Base-by-base conservation (phyloP, 92 coral and sea anemone species). In the Montipora capitata region DNA sequence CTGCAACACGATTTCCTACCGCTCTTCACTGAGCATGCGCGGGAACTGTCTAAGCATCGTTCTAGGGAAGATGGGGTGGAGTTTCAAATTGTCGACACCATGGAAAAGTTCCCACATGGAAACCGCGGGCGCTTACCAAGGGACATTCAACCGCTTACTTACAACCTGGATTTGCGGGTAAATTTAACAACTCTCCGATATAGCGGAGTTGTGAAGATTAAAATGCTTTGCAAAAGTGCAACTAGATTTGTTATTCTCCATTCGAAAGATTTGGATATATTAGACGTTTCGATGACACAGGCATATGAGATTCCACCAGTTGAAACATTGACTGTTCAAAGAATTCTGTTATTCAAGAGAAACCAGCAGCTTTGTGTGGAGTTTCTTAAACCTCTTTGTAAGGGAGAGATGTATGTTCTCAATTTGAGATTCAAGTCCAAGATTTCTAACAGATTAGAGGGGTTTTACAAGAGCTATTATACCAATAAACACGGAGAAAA, bases 171-270 rank as follows among this genome's bases (percentile, higher is more conserved):
- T 40, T 51, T 93, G 52, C 78, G 85, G 72, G 92, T 86, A 38
- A 91, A 93, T 54, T 74, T 93, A 16, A 85, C 88, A 62, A 87
- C 91, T 38, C 86, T 76, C 9, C 79, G 71, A 3, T 93, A 59
- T 69, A 49, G 80, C 9, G 96, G 96, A 38, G 40, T 71, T 16
- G 92, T 91, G 3, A 72, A 59, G 49, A 91, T 87, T 10, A 58
- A 59, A 42, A 18, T 91, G 10, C 61, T 49, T 44, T 93, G 94
- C 54, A 61, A 68, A 44, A 70, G 87, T 39, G 57, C 83, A 61
- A 93, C 96, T 5, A 64, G 76, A 2, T 77, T 61, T 58, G 81
- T 90, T 10, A 90, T 93, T 65, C 88, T 93, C 42, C 94, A 93
- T 20, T 17, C 85, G 4, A 85, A 67, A 68, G 72, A 77, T 52